Evolutionary conservation across 1,140 invertebrate genomes (phyloP), one percentile per base, ranked within the genome.

Genomic region (Aricia agestis): DNA sequence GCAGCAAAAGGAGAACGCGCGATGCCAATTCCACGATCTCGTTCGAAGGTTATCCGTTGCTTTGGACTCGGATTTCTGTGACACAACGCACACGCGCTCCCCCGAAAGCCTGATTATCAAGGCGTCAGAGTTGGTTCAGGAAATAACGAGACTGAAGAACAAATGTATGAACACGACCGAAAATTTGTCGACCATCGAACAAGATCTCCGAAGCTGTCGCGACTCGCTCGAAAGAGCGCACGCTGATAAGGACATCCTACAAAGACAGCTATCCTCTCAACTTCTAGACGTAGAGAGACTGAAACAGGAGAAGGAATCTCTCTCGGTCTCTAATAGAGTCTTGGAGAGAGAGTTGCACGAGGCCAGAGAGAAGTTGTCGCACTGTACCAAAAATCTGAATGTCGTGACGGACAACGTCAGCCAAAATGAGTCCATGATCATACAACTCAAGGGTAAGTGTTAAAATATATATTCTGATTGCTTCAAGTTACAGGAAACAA

Each of bases 91-190:
- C 84, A 88, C 86, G 6, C 92, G 93, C 76, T 93, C 94, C 2
- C 92, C 94, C 0, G 95, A 96, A 79, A 93, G 92, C 74, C 92
- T 96, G 5, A 92, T 96, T 6, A 94, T 94, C 32, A 95, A 96
- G 82, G 94, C 95, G 13, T 92, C 95, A 11, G 95, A 96, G 84
- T 86, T 96, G 6, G 94, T 96, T 18, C 94, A 96, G 81, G 94
- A 95, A 78, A 89, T 92, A 63, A 91, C 93, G 17, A 87, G 93
- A 68, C 82, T 93, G 19, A 93, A 93, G 79, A 92, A 92, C 11
- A 94, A 92, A 87, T 92, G 89, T 70, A 87, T 92, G 70, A 94
- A 92, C 71, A 92, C 94, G 13, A 93, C 93, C 36, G 94, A 95
- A 76, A 94, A 93, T 68, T 85, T 96, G 63, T 90, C 93, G 1